A percentile compares a stretch with the other conserved stretches of the same genome.
Evolutionary conservation across 2,797 vertebrate species (phyloP).

Genomic region (Sylvilagus floridanus): DNA sequence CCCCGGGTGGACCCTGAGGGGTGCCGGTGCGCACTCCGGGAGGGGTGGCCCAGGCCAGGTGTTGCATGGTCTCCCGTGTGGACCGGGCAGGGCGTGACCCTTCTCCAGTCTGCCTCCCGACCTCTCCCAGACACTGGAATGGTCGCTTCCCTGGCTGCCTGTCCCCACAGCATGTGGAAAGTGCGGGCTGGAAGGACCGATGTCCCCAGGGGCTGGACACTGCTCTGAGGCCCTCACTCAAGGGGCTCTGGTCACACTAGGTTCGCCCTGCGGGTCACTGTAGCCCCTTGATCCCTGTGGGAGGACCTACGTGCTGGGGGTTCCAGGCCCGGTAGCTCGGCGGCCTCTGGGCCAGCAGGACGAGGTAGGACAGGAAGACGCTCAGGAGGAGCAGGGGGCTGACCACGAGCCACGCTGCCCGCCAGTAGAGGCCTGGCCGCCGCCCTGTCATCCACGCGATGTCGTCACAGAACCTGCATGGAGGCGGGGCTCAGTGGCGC

Average conservation of each 20-base stretch:
- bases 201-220: background rate
- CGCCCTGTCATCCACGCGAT: constrained; percentile 93
- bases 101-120: too few species aligned
- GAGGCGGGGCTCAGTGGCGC: background rate
- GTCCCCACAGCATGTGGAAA: rapidly evolving
- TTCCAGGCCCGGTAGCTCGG: constrained; percentile 92
- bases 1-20: too few species aligned
- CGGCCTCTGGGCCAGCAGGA: constrained; percentile 85
- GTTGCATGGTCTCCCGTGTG: too few species aligned
- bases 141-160: too few species aligned
- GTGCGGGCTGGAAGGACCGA: background rate
- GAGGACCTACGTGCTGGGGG: constrained; percentile 90
- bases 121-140: too few species aligned
- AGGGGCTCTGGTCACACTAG: too few species aligned
- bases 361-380: constrained; percentile 90
- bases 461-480: constrained; percentile 92
- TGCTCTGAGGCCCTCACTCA: background rate
- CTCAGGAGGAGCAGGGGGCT: constrained; percentile 92
- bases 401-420: constrained; percentile 91
- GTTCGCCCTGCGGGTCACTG: too few species aligned
- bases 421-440: constrained; percentile 92
- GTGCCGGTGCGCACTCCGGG: too few species aligned
- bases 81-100: too few species aligned
- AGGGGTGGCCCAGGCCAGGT: too few species aligned
- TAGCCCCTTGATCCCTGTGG: background rate